Evolutionary conservation across 2,113 vertebrate genomes (phyloP).

Genomic region (Lasiurus borealis): DNA sequence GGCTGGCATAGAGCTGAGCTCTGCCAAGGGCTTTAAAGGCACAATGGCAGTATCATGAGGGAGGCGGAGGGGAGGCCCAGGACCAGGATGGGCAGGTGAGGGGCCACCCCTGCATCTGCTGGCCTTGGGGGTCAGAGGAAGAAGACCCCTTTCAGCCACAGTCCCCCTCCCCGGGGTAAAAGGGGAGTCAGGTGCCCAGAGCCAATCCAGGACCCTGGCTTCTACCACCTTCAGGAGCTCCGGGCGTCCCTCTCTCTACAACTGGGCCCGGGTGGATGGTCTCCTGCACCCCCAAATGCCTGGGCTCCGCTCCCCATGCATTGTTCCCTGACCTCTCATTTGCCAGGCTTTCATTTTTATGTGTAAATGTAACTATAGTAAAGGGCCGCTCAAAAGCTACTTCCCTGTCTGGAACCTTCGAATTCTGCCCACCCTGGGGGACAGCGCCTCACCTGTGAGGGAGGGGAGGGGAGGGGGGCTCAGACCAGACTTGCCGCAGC

Average conservation of each 20-base stretch:
- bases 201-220: background rate
- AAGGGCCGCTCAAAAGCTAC: background rate
- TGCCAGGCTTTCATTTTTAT: background rate
- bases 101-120: background rate
- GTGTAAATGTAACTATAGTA: background rate
- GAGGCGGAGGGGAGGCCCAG: background rate
- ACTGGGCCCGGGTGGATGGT: background rate
- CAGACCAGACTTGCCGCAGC: no score
- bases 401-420: background rate
- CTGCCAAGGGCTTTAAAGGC: conserved; percentile 53
- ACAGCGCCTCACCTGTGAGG: background rate
- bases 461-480: no score
- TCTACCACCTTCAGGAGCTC: background rate
- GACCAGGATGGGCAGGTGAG: background rate
- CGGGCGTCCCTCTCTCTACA: accelerated
- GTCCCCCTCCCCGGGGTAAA: background rate
- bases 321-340: background rate
- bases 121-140: background rate
- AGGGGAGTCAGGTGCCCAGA: background rate
- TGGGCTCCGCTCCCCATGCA: background rate
- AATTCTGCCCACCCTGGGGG: background rate
- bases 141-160: background rate
- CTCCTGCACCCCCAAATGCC: background rate
- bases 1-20: conserved; percentile 49
- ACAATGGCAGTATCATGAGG: background rate